These are phyloP conservation scores for Eumacrocentrus americanus DNA, from an alignment of 2,888 invertebrate genomes.

Conservation along the genomic window DNA sequence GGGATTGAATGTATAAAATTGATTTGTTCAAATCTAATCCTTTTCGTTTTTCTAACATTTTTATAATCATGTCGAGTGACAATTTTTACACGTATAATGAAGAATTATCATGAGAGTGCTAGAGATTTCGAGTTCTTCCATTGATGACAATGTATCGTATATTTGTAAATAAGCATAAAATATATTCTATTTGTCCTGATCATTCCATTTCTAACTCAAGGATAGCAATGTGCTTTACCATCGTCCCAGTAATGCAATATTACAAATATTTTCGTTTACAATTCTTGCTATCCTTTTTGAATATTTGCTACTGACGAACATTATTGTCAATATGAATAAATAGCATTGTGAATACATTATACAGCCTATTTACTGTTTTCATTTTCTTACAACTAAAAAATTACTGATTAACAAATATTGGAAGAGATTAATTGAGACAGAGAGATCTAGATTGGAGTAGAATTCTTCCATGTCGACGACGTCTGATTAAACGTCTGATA, in stretches of 20 bases:
- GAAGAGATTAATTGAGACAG: background rate
- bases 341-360: slow-evolving; percentile 40
- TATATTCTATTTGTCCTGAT: slow-evolving; percentile 45
- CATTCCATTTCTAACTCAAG: slow-evolving; percentile 45
- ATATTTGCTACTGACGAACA: slow-evolving; percentile 47
- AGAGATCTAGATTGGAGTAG: too few species aligned
- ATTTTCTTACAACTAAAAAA: too few species aligned
- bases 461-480: background rate
- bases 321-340: slow-evolving; percentile 47
- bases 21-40: slow-evolving; percentile 15
- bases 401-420: background rate
- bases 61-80: slow-evolving; percentile 3
- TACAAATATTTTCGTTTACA: slow-evolving; percentile 23
- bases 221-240: slow-evolving; percentile 34
- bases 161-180: slow-evolving; percentile 52
- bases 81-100: background rate
- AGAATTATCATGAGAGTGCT: background rate
- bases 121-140: slow-evolving; percentile 45
- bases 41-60: slow-evolving; percentile 10
- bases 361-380: background rate
- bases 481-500: background rate
- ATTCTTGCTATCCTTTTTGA: slow-evolving; percentile 40
- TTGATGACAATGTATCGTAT: slow-evolving; percentile 49
- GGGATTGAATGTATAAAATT: background rate
- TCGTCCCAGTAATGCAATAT: background rate